phyloP scores from a whole-genome alignment of 2,113 vertebrate species.

The Lucifuga dentata region DNA sequence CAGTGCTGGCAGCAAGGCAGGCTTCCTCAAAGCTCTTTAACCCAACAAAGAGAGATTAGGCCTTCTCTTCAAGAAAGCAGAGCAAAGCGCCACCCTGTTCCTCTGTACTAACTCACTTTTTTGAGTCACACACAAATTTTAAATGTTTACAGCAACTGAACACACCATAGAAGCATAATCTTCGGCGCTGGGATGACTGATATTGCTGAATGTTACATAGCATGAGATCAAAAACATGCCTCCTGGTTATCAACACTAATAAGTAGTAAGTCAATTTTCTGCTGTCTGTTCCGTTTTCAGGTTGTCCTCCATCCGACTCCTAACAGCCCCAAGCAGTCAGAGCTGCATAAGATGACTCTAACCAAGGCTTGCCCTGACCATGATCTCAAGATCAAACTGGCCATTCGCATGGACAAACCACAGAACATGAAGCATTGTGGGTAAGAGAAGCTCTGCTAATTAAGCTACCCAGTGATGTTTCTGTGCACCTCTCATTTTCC shows the following conservation, averaged over 20 bases:
- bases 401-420: constrained; percentile 98
- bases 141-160: too few relatives aligned
- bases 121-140: constrained; percentile 50
- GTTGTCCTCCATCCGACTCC: constrained; percentile 98
- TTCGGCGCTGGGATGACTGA: constrained; percentile 33
- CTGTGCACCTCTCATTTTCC: constrained; percentile 37
- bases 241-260: background rate
- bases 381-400: constrained; percentile 98
- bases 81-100: constrained; percentile 46
- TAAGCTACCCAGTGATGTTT: background rate
- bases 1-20: constrained; percentile 64
- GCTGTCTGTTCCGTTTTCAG: constrained; percentile 58
- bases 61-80: constrained; percentile 57
- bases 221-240: constrained; percentile 42
- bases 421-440: constrained; percentile 99
- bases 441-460: constrained; percentile 78
- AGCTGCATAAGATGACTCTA: constrained; percentile 98
- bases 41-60: constrained; percentile 76
- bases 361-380: constrained; percentile 98
- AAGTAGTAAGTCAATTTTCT: constrained; percentile 6
- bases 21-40: constrained; percentile 79
- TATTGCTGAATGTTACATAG: constrained; percentile 41
- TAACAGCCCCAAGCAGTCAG: constrained; percentile 97
- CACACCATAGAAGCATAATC: constrained; percentile 28
- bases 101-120: constrained; percentile 42